phyloP scores from a whole-genome alignment of 2,888 invertebrate species.

The Trissoscelio sp. region DNA sequence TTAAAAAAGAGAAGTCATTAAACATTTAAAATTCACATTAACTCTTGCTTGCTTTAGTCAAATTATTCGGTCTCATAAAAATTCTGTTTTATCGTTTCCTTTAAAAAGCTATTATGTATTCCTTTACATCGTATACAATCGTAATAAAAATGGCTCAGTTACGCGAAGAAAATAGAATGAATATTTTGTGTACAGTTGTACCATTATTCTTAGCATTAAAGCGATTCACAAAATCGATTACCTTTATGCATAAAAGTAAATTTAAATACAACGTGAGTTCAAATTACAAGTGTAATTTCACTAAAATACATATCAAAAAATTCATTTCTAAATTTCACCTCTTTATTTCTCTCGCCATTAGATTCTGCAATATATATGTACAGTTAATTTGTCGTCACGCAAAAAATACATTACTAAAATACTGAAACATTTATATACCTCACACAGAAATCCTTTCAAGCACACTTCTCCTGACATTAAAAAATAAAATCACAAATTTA shows the following conservation, averaged over 20 bases:
- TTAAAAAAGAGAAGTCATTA: not conserved
- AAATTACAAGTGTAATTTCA: not conserved
- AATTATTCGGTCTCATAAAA: conserved; percentile 17
- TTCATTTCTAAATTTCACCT: not conserved
- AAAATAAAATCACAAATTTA: not conserved
- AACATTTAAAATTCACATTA: conserved; percentile 3
- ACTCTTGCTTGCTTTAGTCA: conserved; percentile 6
- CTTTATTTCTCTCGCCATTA: not conserved
- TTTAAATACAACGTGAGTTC: not conserved
- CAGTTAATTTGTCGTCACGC: conserved; percentile 17
- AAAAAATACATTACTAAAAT: conserved; percentile 17
- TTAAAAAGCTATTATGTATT: conserved; percentile 30
- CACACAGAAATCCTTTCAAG: conserved; percentile 20
- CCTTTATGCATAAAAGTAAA: not conserved
- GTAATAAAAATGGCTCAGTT: conserved; percentile 22
- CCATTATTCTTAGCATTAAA: conserved; percentile 5
- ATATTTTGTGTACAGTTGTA: conserved; percentile 18
- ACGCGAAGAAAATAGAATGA: conserved; percentile 18
- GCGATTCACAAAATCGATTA: conserved; percentile 7
- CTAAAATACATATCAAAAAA: not conserved
- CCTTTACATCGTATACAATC: conserved; percentile 23
- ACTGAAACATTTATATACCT: conserved; percentile 15
- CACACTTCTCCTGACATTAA: not conserved
- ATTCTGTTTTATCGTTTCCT: conserved; percentile 14
- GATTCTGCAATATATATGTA: conserved; percentile 1